Evolutionary conservation across 2,888 invertebrate species (phyloP), one percentile per base, ranked within the genome.

Genomic region (Ochropacha duplaris): DNA sequence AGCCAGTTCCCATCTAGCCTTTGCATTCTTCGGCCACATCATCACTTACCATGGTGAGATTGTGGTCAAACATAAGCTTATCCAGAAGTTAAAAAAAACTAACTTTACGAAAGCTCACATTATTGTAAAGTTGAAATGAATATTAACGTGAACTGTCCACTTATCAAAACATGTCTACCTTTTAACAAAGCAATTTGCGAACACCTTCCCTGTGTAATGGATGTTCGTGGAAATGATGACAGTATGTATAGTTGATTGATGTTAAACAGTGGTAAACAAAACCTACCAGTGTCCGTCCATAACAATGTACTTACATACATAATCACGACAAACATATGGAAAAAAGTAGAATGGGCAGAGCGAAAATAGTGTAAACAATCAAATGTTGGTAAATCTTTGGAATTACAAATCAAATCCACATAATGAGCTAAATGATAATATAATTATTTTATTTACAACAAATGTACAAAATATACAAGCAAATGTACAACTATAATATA

Each of bases 201-300:
- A 70, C 74, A 69, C 68, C 65, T 67, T 58, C 44, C 57, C 57
- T 63, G 62, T 62, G 51, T 65, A 74, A 75, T 76, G 66, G 71
- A 64, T 56, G 68, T 74, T 72, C 69, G 64, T 70, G 69, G 74
- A 74, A 77, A 67, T 64, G 65, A 72, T 59, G 64, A 69, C 70
- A 68, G 63, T 65, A 62, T 66, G 63, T 65, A 62, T 66, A 31
- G 31, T 71, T 69, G 74, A 75, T 76, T 69, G 69, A 76, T 72
- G 65, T 73, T 70, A 74, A 74, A 80, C 68, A 72, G 70, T 70
- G 62, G 68, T 68, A 71, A 67, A 70, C 68, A 73, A 69, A 65
- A 69, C 55, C 57, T 61, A 54, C 28, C 14, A 44, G 8, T 19
- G 44, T 19, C 44, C 4, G 19, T 44, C 14, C n/a, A n/a, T n/a